Evolutionary conservation across 2,797 vertebrate genomes (phyloP), one percentile per base, ranked within the genome.

Genomic region (Anas bahamensis): DNA sequence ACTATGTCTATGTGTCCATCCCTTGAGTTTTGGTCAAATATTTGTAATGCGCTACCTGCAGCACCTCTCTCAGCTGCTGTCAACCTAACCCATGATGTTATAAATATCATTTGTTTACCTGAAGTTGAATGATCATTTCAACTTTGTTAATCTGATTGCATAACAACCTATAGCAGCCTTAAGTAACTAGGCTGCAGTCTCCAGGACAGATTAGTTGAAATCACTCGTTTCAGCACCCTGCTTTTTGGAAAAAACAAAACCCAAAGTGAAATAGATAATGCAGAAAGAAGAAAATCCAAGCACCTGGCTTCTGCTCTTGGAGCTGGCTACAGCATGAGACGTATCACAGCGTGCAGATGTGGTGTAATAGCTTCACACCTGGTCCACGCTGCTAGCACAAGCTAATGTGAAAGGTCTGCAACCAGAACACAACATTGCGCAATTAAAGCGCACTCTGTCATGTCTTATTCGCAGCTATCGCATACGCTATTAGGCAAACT

Each of bases 81-180:
- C 9, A 1, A 72, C 68, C 61, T 88, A 57, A 90, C 69, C 78
- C 82, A 60, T 3, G 0, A 28, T 39, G 15, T 19, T 57, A 35
- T 35, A 33, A 22, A 53, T 57, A 42, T 9, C 2, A 4, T 68
- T 57, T 91, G 83, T 93, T 93, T 92, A 80, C 78, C 33, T 73
- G n/a, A 76, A 90, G 86, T 33, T 88, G 59, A 94, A 84, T 21
- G 79, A 94, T 90, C 87, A 76, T 81, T 90, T 92, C 87, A 93
- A 92, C 86, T 95, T 52, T 78, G 75, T 73, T 97, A 96, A 95
- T 89, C 88, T 50, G 81, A 90, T 90, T 96, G 90, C 72, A 26
- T 90, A 96, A 96, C 86, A 66, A 95, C 92, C 55, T 28, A 65
- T 73, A 90, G 73, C 90, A 78, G 81, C 86, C 71, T 64, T 75